Base-by-base conservation (phyloP, 2,113 vertebrate species). In the Malurus cyaneus region DNA sequence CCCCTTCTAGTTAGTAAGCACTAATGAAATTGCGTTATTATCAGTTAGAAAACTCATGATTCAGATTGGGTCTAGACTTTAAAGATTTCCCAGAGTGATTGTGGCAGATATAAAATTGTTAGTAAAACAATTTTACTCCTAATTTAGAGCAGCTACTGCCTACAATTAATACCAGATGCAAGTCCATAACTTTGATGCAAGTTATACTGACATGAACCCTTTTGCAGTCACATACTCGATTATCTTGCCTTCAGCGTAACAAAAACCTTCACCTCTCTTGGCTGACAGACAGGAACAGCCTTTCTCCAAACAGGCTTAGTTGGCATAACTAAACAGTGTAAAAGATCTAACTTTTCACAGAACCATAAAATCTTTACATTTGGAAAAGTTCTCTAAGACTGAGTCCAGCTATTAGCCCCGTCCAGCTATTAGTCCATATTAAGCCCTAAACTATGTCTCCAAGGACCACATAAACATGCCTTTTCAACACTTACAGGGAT, bases 261-360 rank as follows among this genome's bases (percentile, higher is more conserved):
- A 50, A 64, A 70, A 25, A 0, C 1, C 3, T 8, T 2, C 15
- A 47, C 2, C 4, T 17, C 16, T 31, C 34, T 73, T 25, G 17
- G 11, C 32, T 57, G 36, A 60, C 19, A 72, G 12, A 39, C 14
- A 36, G 39, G 31, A 71, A 8, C 21, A 66, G 5, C 20, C 25
- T 70, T 25, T 70, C 28, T 60, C 17, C 32, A 49, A 62, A 86
- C 21, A 74, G 29, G 4, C 2, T 72, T 64, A 65, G 6, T 3
- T 46, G 14, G 9, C n/a, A 16, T 14, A 44, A 11, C 14, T 59
- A 42, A 66, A 31, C 12, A 64, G 6, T 18, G 28, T 44, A 28
- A 82, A 67, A 12, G 11, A 54, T 29, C 13, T 34, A 10, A 61
- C 17, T 41, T 89, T 41, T 46, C 24, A 25, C 2, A 31, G n/a